Evolutionary conservation across 1,140 invertebrate species (phyloP).

Genomic region (Pachypeltis micranthus): DNA sequence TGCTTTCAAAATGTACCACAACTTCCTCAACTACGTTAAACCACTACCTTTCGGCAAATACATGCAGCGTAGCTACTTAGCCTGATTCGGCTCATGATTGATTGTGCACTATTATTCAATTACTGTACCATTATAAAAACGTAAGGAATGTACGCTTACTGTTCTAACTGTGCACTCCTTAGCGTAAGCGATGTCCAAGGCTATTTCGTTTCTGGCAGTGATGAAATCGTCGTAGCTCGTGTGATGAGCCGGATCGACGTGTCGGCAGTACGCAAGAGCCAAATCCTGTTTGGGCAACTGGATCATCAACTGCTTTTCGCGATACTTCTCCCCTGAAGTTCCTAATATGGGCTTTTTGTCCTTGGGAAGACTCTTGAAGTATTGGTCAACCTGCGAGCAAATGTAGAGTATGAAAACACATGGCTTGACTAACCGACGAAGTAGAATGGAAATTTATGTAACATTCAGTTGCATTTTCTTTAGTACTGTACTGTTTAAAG

Average conservation of each 20-base stretch:
- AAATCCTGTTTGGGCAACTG: constrained; percentile 93
- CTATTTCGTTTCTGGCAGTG: constrained; percentile 81
- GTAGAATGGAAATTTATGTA: too few species aligned
- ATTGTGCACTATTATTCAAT: too few species aligned
- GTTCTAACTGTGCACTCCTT: constrained; percentile 39
- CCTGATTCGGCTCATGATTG: background rate
- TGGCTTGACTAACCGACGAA: too few species aligned
- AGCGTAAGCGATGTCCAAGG: constrained; percentile 80
- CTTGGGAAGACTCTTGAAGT: constrained; percentile 60
- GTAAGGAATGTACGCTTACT: constrained; percentile 35
- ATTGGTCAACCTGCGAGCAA: constrained; percentile 48
- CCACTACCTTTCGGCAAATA: too few species aligned
- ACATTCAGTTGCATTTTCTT: too few species aligned
- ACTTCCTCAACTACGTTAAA: too few species aligned
- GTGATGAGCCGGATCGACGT: constrained; percentile 62
- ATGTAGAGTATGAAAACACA: too few species aligned
- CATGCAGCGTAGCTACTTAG: constrained; percentile 19
- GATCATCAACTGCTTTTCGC: constrained; percentile 69
- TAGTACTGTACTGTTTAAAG: too few species aligned
- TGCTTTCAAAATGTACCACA: too few species aligned
- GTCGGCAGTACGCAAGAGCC: constrained; percentile 74
- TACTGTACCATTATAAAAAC: background rate
- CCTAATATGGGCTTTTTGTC: constrained; percentile 65
- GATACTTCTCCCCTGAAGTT: constrained; percentile 60
- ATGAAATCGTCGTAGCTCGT: constrained; percentile 80